Evolutionary conservation across 2,797 vertebrate species (phyloP), one percentile per base, ranked within the genome.

Genomic region (Sebastes ruberrimus): DNA sequence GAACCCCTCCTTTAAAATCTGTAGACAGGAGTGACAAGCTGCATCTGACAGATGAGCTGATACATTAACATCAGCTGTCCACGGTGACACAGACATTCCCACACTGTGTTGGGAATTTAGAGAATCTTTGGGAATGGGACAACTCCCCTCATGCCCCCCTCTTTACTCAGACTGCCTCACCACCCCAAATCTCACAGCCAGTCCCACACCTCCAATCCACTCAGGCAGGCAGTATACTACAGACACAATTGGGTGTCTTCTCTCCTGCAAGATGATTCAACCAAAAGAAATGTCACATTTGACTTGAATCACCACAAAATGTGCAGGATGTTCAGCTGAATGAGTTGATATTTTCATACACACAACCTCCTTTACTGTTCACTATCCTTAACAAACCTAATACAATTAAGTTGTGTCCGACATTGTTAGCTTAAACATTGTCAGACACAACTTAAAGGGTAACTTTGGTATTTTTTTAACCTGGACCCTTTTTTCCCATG

Each of bases 51-150:
- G 71, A 61, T 81, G 75, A 82, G 83, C 64, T 74, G 49, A 73
- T 46, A 62, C 61, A 35, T 16, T 5, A 52, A 56, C 64, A 86
- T 90, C 94, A 95, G 92, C 94, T 94, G 93, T 87, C 81, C 68
- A 70, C 60, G 10, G 35, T 67, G 33, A 77, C 74, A 20, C 10
- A 64, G 61, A 69, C 74, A 84, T 89, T 88, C 84, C 61, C 69
- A 65, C 25, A 74, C 53, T 52, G 66, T 16, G 7, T 7, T 61
- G 78, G 76, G 89, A 93, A 94, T 93, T 85, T 56, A 59, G 49
- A 88, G 89, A 94, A 93, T 93, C 82, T 82, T 28, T 80, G 80
- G 87, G 93, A 94, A 93, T 16, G 80, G 52, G 73, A 80, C 71
- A 68, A 76, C 73, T 78, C 78, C 83, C 80, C 52, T 62, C 49